Evolutionary conservation across 2,113 vertebrate genomes (phyloP).

Genomic region (Poeciliopsis occidentalis): DNA sequence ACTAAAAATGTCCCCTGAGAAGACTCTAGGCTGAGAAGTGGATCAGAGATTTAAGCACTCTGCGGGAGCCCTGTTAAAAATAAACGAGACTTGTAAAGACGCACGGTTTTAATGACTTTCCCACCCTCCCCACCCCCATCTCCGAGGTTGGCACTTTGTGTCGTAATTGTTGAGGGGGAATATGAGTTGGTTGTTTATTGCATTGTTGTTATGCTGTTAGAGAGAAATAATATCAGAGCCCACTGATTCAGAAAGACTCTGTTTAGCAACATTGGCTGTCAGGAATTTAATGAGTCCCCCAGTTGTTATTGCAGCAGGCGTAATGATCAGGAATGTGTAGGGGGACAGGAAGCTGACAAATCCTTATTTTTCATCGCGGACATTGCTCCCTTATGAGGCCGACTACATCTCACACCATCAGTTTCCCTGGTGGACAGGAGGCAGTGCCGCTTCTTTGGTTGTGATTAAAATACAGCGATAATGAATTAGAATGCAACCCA

Average conservation of each 20-base stretch:
- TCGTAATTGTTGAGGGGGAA: slow-evolving; percentile 25
- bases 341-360: slow-evolving; percentile 67
- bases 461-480: slow-evolving; percentile 33
- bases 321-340: slow-evolving; percentile 67
- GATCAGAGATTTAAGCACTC: slow-evolving; percentile 28
- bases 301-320: slow-evolving; percentile 72
- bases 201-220: slow-evolving; percentile 35
- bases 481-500: slow-evolving; percentile 12
- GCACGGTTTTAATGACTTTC: slow-evolving; percentile 23
- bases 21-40: slow-evolving; percentile 12
- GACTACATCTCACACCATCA: slow-evolving; percentile 27
- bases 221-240: slow-evolving; percentile 56
- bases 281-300: slow-evolving; percentile 76
- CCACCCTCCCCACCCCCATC: slow-evolving; percentile 8
- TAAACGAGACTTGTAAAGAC: slow-evolving; percentile 35
- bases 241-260: slow-evolving; percentile 71
- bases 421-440: slow-evolving; percentile 31
- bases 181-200: slow-evolving; percentile 57
- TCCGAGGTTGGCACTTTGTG: slow-evolving; percentile 15
- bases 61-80: slow-evolving; percentile 16
- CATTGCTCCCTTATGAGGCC: slow-evolving; percentile 50
- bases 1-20: slow-evolving; percentile 14
- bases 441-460: slow-evolving; percentile 38
- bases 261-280: slow-evolving; percentile 63
- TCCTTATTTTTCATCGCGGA: slow-evolving; percentile 70